Percentiles rank a stretch among this genome's conserved stretches.
Evolutionary conservation across 2,797 vertebrate genomes (phyloP).

Genomic region (Chiloscyllium punctatum): DNA sequence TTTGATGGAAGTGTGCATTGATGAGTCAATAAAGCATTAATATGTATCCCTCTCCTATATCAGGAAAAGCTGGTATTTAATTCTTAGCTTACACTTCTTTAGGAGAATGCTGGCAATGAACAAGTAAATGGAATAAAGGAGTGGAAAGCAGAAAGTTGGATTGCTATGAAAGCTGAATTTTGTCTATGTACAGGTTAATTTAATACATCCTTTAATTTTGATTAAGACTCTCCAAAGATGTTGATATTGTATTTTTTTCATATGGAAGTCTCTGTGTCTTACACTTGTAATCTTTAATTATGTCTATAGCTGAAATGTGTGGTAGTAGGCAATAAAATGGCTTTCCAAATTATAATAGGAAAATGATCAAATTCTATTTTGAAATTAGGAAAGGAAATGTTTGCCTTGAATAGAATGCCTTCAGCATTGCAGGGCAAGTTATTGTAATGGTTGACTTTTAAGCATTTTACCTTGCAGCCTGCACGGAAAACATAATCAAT

Average conservation of each 20-base stretch:
- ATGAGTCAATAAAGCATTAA: background rate
- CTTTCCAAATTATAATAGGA: background rate
- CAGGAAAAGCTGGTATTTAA: background rate
- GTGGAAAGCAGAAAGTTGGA: background rate
- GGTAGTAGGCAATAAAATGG: background rate
- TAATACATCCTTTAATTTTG: background rate
- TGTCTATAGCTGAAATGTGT: background rate
- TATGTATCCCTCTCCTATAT: background rate
- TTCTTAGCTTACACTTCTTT: background rate
- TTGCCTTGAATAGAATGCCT: too few species aligned
- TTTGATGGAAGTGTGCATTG: background rate
- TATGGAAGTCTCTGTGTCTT: background rate
- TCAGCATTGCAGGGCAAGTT: background rate
- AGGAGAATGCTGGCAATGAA: background rate
- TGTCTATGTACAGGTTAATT: background rate
- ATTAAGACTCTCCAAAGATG: background rate
- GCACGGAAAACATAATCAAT: background rate
- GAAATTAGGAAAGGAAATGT: background rate
- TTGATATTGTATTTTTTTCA: background rate
- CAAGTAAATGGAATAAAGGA: background rate
- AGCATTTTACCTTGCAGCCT: background rate
- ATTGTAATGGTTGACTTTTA: background rate
- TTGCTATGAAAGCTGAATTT: background rate
- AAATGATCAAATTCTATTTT: background rate
- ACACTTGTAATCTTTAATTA: background rate